Evolutionary conservation across 1,140 invertebrate species (phyloP), one percentile per base, ranked within the genome.

Genomic region (Caerostris darwini): DNA sequence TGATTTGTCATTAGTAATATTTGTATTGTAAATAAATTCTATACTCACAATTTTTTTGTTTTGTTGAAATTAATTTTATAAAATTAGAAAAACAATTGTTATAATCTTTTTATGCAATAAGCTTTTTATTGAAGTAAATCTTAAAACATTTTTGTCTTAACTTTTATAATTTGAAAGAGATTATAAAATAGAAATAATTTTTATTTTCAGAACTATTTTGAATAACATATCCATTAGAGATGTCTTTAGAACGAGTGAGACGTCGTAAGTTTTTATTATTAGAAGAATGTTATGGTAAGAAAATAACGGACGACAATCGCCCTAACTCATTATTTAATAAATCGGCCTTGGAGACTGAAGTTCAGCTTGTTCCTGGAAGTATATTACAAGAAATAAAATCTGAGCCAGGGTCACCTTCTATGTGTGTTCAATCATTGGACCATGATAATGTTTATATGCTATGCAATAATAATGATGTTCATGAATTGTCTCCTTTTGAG

Each of bases 401-500:
- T 12, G 91, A 94, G 12, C 86, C 54, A n/a, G 87, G 61, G 17
- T 83, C 71, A 54, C 58, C 94, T 56, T 87, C 94, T n/a, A 34
- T 94, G 8, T 95, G 93, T 69, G 82, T 94, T 34, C 86, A 92
- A 69, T 95, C 94, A 10, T 53, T 95, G 34, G 94, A 95, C 71
- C 92, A 95, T 90, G 94, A 95, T 50, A 92, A 67, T 83, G 94
- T 95, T 12, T 94, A 90, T 54, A 85, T 94, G 92, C 19, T 94
- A 5, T 95, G 94, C 67, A 67, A 67, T 59, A 19, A 67, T 58
- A 19, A 19, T 53, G 90, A 94, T 61, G 86, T 95, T 57, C 87
- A 94, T 71, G 94, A 95, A 92, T 54, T 95, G n/a, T 81, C 88
- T 8, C 89, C 92, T 8, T 94, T 94, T 92, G 94, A 95, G 71